Base-by-base conservation (phyloP, 1,140 invertebrate genomes). In the Heliconius melpomene region DNA sequence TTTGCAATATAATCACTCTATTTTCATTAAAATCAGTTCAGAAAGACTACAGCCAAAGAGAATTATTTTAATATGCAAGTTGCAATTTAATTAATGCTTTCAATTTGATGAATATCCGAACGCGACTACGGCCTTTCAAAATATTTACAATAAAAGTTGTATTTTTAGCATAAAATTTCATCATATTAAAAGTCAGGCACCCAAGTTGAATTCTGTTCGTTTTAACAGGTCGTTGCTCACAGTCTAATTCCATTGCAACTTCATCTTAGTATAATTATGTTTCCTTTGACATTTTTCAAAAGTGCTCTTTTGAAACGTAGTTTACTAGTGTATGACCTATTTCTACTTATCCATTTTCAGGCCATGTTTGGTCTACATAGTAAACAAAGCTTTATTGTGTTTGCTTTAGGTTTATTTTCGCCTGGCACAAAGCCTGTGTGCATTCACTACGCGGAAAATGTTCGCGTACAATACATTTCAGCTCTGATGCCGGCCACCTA, bases 221-320 rank as follows among this genome's bases (percentile, higher is more conserved):
- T 72, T 72, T 72, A 38, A 72, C 71, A 72, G 71, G 71, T 72
- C 71, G 71, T 72, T 72, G 71, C 36, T 72, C 71, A 72, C 36
- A 72, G 71, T 38, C 36, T 72, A 72, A 72, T 72, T 32, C 36
- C 73, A 54, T 46, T 57, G 66, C 79, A 72, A 60, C 50, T 52
- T 38, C n/a, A 76, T 76, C 70, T 80, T 72, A 76, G 79, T 81
- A 77, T 78, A 81, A 81, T 81, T 81, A 78, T 66, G 79, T 81
- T 78, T 20, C 76, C 76, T 81, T 81, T 81, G 79, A 81, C 75
- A 81, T 60, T 77, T 78, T 81, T 79, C 32, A 74, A 79, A 82
- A 75, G 70, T 75, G 52, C 72, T 54, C 80, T 76, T 82, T 82
- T 77, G 32, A 82, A 79, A 75, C 73, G 74, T 72, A 80, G 74